Evolutionary conservation across 2,888 invertebrate genomes (phyloP), one percentile per base, ranked within the genome.

Genomic region (Dicyrtoma fusca): DNA sequence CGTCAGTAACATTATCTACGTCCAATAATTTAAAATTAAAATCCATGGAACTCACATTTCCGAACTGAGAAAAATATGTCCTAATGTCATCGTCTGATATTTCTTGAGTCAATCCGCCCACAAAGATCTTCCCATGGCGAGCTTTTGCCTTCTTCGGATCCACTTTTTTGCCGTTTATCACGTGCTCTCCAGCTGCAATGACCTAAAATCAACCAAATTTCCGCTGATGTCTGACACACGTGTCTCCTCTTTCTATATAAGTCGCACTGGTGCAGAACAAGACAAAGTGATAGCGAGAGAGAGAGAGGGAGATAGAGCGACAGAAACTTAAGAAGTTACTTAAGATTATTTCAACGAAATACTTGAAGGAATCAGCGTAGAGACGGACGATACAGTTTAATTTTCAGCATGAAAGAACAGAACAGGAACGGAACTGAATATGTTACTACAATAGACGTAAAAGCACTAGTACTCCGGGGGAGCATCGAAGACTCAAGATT

Each of bases 111-210:
- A 97, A 88, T 75, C 97, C 97, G 59, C 97, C 97, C 75, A 97
- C 96, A 85, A 97, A 97, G 81, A 97, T 95, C 86, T 97, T 97
- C 64, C 95, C 95, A 82, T 94, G 94, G 80, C 95, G 87, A 0
- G 97, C 95, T 85, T 96, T 96, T 0, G 96, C 95, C 84, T 94
- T 93, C 85, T 97, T 95, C 59, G 97, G 95, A 84, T 97, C 95
- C 78, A 97, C 95, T 85, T 94, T 94, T 84, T 96, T 95, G 83
- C 92, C 93, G 85, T 96, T 95, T 23, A 74, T 74, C 13, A 68
- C 57, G 34, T 74, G 74, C 19, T 74, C 74, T 53, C 74, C 74
- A 21, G 72, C 74, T 65, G 65, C 74, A 64, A 74, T 72, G 45
- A 74, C 72, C 74, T 74, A 19, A 14, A 65, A 49, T 1, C 11